A percentile compares a stretch with the other conserved stretches of the same genome.
phyloP scores from a whole-genome alignment of 2,113 vertebrate species.

The Sinocyclocheilus grahami region DNA sequence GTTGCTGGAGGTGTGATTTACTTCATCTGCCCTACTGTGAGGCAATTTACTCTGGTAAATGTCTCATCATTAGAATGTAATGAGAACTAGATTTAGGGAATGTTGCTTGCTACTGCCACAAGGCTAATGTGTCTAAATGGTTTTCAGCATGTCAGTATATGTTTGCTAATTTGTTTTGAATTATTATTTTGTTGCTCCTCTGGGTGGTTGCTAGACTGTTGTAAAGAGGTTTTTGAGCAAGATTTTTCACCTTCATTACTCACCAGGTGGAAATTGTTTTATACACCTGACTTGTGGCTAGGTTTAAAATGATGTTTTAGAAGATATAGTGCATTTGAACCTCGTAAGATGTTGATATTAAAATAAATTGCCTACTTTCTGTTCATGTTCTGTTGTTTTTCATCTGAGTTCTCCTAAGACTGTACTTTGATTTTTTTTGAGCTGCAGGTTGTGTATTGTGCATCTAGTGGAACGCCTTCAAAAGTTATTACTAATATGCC shows the following conservation, averaged over 20 bases:
- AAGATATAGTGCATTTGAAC: neutral
- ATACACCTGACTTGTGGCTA: neutral
- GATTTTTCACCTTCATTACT: neutral
- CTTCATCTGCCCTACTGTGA: neutral
- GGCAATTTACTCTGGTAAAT: neutral
- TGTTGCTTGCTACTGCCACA: neutral
- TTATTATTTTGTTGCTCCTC: neutral
- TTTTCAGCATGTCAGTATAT: neutral
- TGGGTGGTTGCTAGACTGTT: neutral
- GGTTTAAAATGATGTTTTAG: neutral
- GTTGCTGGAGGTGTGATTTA: slow-evolving; percentile 17
- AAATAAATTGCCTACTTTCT: neutral
- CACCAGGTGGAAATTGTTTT: neutral
- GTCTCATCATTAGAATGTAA: neutral
- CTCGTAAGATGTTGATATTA: neutral
- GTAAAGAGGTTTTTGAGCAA: neutral
- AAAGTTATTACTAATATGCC: slow-evolving; percentile 25
- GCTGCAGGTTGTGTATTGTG: neutral
- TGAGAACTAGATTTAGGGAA: neutral
- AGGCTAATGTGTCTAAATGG: neutral
- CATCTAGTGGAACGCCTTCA: slow-evolving; percentile 37
- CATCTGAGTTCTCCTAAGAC: neutral
- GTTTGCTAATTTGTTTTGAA: neutral
- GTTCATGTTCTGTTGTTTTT: neutral
- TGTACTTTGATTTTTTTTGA: neutral